Percentiles rank a stretch among this genome's conserved stretches.
phyloP scores from a whole-genome alignment of 2,797 vertebrate genomes.

The Sitta carolinensis region DNA sequence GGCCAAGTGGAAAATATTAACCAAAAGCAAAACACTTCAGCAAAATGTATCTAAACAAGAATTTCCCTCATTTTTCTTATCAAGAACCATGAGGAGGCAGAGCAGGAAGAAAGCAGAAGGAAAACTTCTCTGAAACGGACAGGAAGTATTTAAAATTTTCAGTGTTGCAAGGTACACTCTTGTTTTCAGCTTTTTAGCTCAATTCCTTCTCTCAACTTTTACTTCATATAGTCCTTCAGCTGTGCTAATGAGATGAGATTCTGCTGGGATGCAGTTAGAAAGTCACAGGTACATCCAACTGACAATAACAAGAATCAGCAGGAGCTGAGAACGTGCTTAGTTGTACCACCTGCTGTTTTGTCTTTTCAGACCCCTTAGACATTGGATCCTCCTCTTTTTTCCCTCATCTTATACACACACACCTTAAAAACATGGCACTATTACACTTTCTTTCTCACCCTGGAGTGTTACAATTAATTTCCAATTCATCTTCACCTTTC shows the following conservation, averaged over 20 bases:
- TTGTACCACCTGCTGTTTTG: background rate
- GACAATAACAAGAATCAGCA: background rate
- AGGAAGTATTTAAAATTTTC: background rate
- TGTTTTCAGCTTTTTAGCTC: background rate
- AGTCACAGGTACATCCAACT: background rate
- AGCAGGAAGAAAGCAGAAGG: background rate
- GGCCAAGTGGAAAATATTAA: background rate
- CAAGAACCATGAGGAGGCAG: background rate
- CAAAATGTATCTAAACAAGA: background rate
- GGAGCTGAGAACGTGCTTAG: background rate
- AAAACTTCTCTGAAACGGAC: background rate
- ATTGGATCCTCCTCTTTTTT: background rate
- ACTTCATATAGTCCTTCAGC: background rate
- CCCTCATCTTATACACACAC: background rate
- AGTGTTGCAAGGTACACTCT: background rate
- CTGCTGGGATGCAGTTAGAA: background rate
- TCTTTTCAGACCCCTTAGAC: background rate
- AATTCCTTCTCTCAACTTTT: background rate
- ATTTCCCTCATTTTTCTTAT: background rate
- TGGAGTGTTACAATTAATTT: background rate
- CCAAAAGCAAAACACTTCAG: background rate
- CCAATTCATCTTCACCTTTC: background rate
- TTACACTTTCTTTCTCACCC: background rate
- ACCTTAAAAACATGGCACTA: background rate
- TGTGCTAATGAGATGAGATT: background rate